Percentiles rank a stretch among this genome's conserved stretches.
phyloP scores from a whole-genome alignment of 2,888 invertebrate species.

The Pandemis corylana region DNA sequence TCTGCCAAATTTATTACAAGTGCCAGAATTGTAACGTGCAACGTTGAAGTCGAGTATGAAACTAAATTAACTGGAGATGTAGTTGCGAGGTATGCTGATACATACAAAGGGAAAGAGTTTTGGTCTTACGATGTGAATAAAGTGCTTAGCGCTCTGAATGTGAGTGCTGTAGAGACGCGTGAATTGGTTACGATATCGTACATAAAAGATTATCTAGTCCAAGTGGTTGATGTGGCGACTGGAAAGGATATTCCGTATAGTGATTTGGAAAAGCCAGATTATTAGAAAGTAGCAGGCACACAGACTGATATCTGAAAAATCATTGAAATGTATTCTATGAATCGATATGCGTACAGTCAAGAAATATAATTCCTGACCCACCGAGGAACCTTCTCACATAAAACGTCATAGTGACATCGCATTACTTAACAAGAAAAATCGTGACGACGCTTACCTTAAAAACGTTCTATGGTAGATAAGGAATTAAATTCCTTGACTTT shows the following conservation, averaged over 20 bases:
- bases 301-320: background rate
- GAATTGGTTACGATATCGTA: background rate
- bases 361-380: too few species aligned
- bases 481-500: too few species aligned
- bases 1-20: constrained; percentile 30
- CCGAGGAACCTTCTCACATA: too few species aligned
- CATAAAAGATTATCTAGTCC: background rate
- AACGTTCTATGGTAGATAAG: too few species aligned
- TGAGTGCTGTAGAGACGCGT: background rate
- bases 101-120: background rate
- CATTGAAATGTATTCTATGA: background rate
- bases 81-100: background rate
- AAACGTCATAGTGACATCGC: too few species aligned
- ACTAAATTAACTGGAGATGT: constrained; percentile 2
- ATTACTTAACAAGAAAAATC: too few species aligned
- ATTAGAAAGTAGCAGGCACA: background rate
- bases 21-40: constrained; percentile 34
- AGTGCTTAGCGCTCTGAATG: background rate
- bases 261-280: background rate
- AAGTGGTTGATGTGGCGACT: background rate
- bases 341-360: background rate
- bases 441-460: too few species aligned
- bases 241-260: background rate
- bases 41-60: constrained; percentile 43
- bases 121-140: constrained; percentile 6